Base-by-base conservation (phyloP, 2,113 vertebrate species). In the Aphelocoma coerulescens region DNA sequence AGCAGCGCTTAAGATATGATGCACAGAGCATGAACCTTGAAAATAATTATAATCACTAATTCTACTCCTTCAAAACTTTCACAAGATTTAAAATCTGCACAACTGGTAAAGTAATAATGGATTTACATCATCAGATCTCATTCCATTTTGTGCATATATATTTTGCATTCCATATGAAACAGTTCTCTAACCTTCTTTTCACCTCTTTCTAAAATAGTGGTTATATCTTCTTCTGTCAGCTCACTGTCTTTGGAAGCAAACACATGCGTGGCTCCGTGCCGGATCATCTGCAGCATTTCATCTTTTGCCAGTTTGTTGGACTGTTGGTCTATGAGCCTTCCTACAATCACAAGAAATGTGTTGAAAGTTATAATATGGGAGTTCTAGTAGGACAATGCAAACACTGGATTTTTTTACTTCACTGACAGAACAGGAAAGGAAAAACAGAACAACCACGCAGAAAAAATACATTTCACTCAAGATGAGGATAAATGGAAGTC, bases 261-360 rank as follows among this genome's bases (percentile, higher is more conserved):
- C 54, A 99, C 99, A 22, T 99, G 98, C 0, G 98, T 99, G 35
- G 99, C 99, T 58, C 99, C 99, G 6, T 99, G 98, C 4, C 98
- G 98, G 82, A 99, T 99, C 98, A 99, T 99, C 96, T 99, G 99
- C 89, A 99, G 97, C 98, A 99, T 99, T 97, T 99, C 99, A 79
- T 99, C 99, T 85, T 99, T 99, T 43, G 98, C 98, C 80, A 99
- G 95, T 92, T 99, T 99, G 90, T 98, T 99, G 74, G 98, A 98
- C 82, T 99, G 98, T 55, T 99, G 99, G 74, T 99, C 98, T 91
- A 99, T 99, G 28, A 99, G 97, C 69, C 98, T 98, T 54, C 99
- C 98, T 99, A 96, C 88, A 86, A 89, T 54, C 44, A 90, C 91
- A 75, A 91, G 91, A 84, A 89, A 93, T 21, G 84, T 24, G 62